These are phyloP conservation scores for Halictus quadricinctus DNA, from an alignment of 2,888 invertebrate genomes.

Conservation along the genomic window DNA sequence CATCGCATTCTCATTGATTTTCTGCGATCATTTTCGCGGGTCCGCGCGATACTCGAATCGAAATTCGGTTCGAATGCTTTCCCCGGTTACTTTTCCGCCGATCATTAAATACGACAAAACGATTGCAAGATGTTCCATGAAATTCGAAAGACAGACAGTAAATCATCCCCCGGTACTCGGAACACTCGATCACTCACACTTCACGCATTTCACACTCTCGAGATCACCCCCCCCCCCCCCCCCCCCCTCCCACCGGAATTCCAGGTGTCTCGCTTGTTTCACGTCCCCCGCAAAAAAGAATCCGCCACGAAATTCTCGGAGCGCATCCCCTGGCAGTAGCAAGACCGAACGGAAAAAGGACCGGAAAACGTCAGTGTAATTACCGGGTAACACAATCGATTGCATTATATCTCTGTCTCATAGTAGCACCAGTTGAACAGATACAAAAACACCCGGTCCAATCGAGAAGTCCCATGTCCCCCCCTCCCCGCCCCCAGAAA, in stretches of 20 bases:
- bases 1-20: neutral
- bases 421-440: neutral
- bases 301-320: conserved; percentile 1
- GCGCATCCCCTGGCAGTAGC: neutral
- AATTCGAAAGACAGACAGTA: neutral
- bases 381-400: neutral
- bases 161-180: neutral
- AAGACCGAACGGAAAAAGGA: neutral
- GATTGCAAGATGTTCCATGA: neutral
- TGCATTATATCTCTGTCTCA: neutral
- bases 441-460: neutral
- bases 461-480: neutral
- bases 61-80: neutral
- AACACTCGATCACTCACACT: conserved; percentile 9
- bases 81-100: neutral
- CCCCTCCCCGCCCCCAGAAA: neutral
- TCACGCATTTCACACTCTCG: neutral
- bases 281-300: neutral
- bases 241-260: neutral
- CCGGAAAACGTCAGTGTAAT: neutral
- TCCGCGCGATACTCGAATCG: neutral
- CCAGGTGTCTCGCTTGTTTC: neutral
- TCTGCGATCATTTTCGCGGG: neutral
- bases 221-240: neutral
- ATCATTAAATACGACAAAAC: neutral